Base-by-base conservation (phyloP, 2,888 invertebrate species). In the Hydraecia micacea region DNA sequence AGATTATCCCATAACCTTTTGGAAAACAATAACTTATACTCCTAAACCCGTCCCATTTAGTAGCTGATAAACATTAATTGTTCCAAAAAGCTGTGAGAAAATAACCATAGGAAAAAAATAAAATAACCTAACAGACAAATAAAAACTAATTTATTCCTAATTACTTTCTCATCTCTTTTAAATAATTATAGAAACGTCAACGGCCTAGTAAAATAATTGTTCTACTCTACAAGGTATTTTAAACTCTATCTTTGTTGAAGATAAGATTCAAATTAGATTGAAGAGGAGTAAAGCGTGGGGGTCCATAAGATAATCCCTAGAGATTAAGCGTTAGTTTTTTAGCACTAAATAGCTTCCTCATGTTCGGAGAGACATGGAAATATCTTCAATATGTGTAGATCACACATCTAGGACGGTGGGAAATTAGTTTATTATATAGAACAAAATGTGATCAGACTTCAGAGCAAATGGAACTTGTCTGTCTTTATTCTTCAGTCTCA, bases 231-330 rank as follows among this genome's bases (percentile, higher is more conserved):
- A 78, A 62, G 36, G 5, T 32, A 89, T 63, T 85, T 69, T 49
- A 42, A 75, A 78, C 79, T 36, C 58, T 79, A 72, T 1, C 0
- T 0, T 0, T 6, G 0, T 18, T 3, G 11, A 0, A n/a, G n/a
- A 18, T 74, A 81, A 69, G 80, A 74, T 77, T 28, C 18, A 78
- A 42, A 75, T 76, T 88, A n/a, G 32, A 68, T 69, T n/a, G 25
- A 25, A n/a, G 32, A n/a, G 66, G 39, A 21, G 39, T 52, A 36
- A 55, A 79, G 49, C 84, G 90, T 58, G 55, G 55, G 90, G 91
- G 90, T 91, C 92, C 92, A 87, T 90, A 78, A 67, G 82, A 86
- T 92, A 92, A 93, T 94, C 94, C 90, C 83, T 86, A 86, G 85
- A 88, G 93, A 94, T 93, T 92, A 92, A 79, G 65, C 46, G 75